Conservation (phyloP, 2,888 invertebrate genomes). For the Campoplex nolae region DNA sequence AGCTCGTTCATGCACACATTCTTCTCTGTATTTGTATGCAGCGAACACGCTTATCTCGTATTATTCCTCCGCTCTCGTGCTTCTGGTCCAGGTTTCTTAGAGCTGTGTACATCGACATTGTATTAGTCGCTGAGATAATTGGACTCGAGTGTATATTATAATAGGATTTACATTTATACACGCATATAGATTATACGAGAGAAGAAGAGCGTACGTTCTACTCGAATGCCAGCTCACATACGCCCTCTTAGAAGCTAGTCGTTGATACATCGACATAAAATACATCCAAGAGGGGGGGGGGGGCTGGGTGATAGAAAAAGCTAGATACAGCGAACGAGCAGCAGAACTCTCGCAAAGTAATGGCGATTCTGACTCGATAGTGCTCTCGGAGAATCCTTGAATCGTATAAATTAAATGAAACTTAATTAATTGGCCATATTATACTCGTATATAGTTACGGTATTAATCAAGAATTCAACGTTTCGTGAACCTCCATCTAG, state of each 20-base stretch:
- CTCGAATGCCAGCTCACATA: background rate
- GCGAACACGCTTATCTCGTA: constrained; percentile 28
- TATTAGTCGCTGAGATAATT: constrained; percentile 67
- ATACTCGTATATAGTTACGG: constrained; percentile 7
- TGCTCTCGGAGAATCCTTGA: constrained; percentile 57
- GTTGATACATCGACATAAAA: constrained; percentile 18
- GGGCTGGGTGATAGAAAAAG: constrained; percentile 45
- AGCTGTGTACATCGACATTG: constrained; percentile 61
- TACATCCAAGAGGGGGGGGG: background rate
- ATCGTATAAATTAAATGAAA: constrained; percentile 60
- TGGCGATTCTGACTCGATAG: constrained; percentile 65
- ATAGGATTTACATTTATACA: constrained; percentile 12
- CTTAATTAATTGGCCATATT: constrained; percentile 60
- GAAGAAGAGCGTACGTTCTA: background rate
- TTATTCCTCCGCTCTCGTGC: constrained; percentile 55
- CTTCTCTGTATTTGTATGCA: constrained; percentile 4
- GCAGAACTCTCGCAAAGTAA: constrained; percentile 20
- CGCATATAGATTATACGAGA: background rate
- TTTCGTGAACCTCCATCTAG: constrained; percentile 3
- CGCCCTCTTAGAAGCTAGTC: background rate
- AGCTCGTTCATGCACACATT: background rate
- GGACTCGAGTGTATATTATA: constrained; percentile 57
- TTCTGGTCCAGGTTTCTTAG: constrained; percentile 40
- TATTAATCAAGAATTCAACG: constrained; percentile 58
- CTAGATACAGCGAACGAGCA: constrained; percentile 40